Base-by-base conservation (phyloP, 2,113 vertebrate species). In the Leuciscus idus region DNA sequence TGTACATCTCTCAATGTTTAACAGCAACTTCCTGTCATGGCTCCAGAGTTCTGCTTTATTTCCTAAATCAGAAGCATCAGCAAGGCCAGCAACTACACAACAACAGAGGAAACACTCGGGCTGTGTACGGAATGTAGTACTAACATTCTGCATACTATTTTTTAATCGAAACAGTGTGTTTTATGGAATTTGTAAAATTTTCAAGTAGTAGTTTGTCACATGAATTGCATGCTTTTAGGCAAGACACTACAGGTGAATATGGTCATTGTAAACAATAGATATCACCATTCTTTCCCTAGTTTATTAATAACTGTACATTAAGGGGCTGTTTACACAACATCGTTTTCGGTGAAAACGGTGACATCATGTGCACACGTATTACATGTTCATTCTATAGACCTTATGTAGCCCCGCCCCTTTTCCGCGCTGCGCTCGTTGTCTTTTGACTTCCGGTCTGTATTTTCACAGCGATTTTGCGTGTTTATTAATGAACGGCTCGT, bases 1-100 rank as follows among this genome's bases (percentile, higher is more conserved):
- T 50, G 23, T 21, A 85, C 85, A 74, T 59, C 30, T 7, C 10
- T 89, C 76, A 68, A 59, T 87, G 52, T 84, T 88, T 73, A 55
- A 79, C 7, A 52, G 13, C 73, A 73, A 30, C 17, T 7, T 43
- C 46, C 30, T 33, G 28, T 57, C 36, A 82, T 33, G 43, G 26
- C 80, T 82, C 26, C 30, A 1, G 9, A 12, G 19, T 21, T 50
- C n/a, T 70, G 26, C 46, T 33, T n/a, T 52, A 13, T 48, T 81
- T 48, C 10, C 26, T 64, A 43, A 9, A 70, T 36, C 19, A 82
- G 48, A 70, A 82, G 46, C 62, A 66, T 82, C 61, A 70, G 33
- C 17, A 52, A 82, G 28, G 43, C 52, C 81, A 36, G 59, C 59
- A 66, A 33, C 61, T 33, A 82, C 28, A 70, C 13, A 8, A 26